phyloP scores from a whole-genome alignment of 2,113 vertebrate species.

The Mandrillus leucophaeus region DNA sequence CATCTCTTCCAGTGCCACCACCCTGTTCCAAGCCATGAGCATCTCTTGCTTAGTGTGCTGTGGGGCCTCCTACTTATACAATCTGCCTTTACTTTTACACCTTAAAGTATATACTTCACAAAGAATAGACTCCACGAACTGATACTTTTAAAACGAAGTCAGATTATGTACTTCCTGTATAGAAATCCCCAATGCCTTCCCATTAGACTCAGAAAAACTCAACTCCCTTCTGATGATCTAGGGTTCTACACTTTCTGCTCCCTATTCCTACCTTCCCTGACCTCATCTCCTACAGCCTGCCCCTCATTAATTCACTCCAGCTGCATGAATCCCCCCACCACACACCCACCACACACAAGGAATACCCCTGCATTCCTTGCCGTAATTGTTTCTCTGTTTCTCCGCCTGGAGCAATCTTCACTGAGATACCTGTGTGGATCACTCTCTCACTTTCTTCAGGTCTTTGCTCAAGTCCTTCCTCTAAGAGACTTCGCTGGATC shows the following conservation, averaged over 20 bases:
- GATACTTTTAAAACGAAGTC: not conserved
- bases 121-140: not conserved
- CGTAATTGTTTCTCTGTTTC: not conserved
- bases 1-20: accelerated
- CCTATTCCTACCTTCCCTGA: not conserved
- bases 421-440: not conserved
- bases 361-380: not conserved
- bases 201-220: not conserved
- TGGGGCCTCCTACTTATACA: not conserved
- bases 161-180: not conserved
- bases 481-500: not conserved
- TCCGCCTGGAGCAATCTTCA: not conserved
- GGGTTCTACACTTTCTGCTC: not conserved
- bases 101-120: not conserved
- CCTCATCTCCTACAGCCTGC: not conserved
- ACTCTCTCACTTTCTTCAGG: not conserved
- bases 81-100: not conserved
- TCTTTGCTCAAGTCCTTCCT: not conserved
- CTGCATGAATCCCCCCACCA: too few relatives aligned
- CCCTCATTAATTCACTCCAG: not conserved
- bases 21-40: not conserved
- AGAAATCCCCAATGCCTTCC: not conserved
- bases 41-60: not conserved
- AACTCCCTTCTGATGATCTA: not conserved
- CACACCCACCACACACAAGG: too few relatives aligned